Conservation (phyloP, 2,888 invertebrate genomes). For the Beris morrisii region DNA sequence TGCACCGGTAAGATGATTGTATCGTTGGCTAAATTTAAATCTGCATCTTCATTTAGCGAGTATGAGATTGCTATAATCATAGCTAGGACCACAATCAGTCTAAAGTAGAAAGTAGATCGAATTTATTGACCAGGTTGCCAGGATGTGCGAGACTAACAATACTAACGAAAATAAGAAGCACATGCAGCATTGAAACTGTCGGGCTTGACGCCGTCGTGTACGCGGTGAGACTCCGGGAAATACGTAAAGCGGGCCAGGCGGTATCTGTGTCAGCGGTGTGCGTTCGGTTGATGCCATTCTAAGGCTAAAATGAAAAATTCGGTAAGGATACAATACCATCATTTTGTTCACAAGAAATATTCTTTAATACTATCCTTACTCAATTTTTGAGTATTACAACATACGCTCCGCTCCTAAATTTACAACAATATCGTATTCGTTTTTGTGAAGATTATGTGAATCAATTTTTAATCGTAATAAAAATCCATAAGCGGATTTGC, state of each 20-base stretch:
- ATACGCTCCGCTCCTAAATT: too few relatives aligned
- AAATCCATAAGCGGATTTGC: too few relatives aligned
- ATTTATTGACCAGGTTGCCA: background rate
- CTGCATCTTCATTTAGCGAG: conserved; percentile 30
- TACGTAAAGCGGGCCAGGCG: conserved; percentile 56
- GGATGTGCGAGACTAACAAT: conserved; percentile 24
- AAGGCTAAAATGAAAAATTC: background rate
- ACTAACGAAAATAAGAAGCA: conserved; percentile 73
- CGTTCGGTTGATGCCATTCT: conserved; percentile 55
- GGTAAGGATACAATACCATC: too few relatives aligned
- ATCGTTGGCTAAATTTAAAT: background rate
- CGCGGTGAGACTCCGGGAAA: conserved; percentile 59
- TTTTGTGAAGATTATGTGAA: too few relatives aligned
- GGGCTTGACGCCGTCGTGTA: conserved; percentile 55
- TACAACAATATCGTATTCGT: too few relatives aligned
- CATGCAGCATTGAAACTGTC: conserved; percentile 71
- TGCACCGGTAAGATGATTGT: background rate
- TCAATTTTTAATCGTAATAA: too few relatives aligned
- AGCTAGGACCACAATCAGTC: conserved; percentile 40
- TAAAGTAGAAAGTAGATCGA: conserved; percentile 31
- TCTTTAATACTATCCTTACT: too few relatives aligned
- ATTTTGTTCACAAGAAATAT: too few relatives aligned
- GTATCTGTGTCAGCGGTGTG: conserved; percentile 58
- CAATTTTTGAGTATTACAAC: too few relatives aligned
- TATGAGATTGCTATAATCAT: conserved; percentile 41